Evolutionary conservation across 2,888 invertebrate species (phyloP), one percentile per base, ranked within the genome.

Genomic region (Entomobrya proxima): DNA sequence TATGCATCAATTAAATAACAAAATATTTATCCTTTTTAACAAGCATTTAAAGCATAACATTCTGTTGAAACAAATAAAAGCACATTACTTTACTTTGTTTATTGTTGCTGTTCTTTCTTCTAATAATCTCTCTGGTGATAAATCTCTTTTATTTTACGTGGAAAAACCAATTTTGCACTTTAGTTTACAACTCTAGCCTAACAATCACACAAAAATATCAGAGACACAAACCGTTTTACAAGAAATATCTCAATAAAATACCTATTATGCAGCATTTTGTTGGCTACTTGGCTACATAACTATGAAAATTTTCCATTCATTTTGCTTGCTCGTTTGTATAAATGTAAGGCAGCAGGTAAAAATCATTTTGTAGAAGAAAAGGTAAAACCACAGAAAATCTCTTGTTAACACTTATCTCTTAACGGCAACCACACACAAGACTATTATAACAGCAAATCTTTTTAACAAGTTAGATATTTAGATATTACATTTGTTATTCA

Each of bases 101-200:
- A n/a, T 27, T 58, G 58, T 58, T 58, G 52, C n/a, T n/a, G n/a
- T n/a, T n/a, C n/a, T n/a, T n/a, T n/a, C n/a, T n/a, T 44, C n/a
- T 21, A 27, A 27, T 58, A 58, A 58, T 58, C 58, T 58, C 1
- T 11, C 30, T 9, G 58, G n/a, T n/a, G n/a, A n/a, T n/a, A n/a
- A n/a, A n/a, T n/a, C n/a, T n/a, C 30, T 30, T 58, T 15, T 58
- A 27, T 58, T 58, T 27, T 30, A 58, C 15, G 58, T n/a, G n/a
- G n/a, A n/a, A n/a, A 58, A 58, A 58, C 58, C 30, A 58, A 58
- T 58, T 58, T 58, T 58, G 58, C 30, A 58, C 58, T 58, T 58
- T 58, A 58, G 30, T 58, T 58, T 58, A 58, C n/a, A 44, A n/a
- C n/a, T n/a, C 30, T 58, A 58, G 30, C 15, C 58, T n/a, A 58